These are phyloP conservation scores for Synergus itoensis DNA, from an alignment of 2,888 invertebrate genomes.

Conservation along the genomic window DNA sequence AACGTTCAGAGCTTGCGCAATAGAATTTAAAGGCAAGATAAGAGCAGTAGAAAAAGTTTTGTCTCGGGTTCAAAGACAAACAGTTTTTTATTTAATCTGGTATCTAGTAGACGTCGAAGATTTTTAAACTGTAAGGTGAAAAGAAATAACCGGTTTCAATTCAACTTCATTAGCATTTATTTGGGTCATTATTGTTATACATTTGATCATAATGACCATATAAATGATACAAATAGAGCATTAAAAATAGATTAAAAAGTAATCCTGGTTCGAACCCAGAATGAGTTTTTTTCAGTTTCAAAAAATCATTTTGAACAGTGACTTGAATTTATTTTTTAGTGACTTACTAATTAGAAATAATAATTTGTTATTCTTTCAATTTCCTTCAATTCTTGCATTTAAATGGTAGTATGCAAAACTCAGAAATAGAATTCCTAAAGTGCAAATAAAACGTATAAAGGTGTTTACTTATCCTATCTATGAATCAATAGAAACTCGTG, in stretches of 20 bases:
- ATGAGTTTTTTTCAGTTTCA: too few species aligned
- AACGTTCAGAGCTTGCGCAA: slow-evolving; percentile 55
- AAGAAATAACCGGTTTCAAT: too few species aligned
- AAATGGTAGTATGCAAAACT: not conserved
- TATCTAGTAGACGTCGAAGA: not conserved
- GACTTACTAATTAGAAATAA: too few species aligned
- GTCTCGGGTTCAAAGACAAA: slow-evolving; percentile 13
- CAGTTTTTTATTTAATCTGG: not conserved
- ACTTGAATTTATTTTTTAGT: too few species aligned
- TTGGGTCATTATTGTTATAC: too few species aligned
- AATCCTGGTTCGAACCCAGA: too few species aligned
- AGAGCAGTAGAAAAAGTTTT: not conserved
- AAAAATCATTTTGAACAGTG: too few species aligned
- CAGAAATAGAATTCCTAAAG: not conserved
- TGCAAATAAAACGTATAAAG: not conserved
- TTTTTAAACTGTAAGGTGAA: not conserved
- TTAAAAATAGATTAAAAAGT: too few species aligned
- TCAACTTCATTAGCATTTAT: too few species aligned
- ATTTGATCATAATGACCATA: too few species aligned
- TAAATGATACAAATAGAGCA: too few species aligned
- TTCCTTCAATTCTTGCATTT: not conserved
- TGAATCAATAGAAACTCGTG: not conserved
- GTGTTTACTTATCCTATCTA: not conserved
- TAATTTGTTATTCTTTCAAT: too few species aligned
- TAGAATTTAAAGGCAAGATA: slow-evolving; percentile 45